Base-by-base conservation (phyloP, 2,113 vertebrate species). In the Xiphophorus maculatus region DNA sequence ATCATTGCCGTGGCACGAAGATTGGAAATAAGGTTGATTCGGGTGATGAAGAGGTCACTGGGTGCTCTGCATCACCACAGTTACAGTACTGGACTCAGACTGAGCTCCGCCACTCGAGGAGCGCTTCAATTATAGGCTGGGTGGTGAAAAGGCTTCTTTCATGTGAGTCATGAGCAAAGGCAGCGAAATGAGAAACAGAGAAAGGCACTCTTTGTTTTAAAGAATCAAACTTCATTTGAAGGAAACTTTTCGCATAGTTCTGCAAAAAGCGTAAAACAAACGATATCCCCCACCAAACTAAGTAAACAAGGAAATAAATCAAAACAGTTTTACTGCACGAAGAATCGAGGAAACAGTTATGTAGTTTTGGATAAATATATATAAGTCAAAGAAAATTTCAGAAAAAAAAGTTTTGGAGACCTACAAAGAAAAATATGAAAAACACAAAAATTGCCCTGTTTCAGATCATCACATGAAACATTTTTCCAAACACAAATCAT, bases 81-180 rank as follows among this genome's bases (percentile, higher is more conserved):
- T 11, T 19, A 48, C 42, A n/a, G 44, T 42, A 69, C 29, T 77
- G 66, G 74, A 74, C 35, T 78, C 74, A 75, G 63, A 69, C 63
- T 66, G 63, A 78, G 58, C 32, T 66, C 82, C 64, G 51, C 22
- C 51, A 77, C 67, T 78, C 19, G 35, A 42, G 37, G 63, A 60
- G 30, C 15, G 13, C 64, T 79, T 75, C 29, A 66, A n/a, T 35
- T n/a, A 69, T 19, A 64, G n/a, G 27, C 69, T 22, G 4, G 51
- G 22, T 58, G 51, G 25, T 58, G 51, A 54, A 25, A 54, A 54
- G 51, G 51, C 63, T 61, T 58, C 2, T 11, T 32, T 79, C 15
- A 40, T 3, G 28, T 76, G 54, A n/a, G 0, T 1, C 66, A 65
- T 73, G 61, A 73, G 35, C 13, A 54, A 4, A 22, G 44, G 42